Base-by-base conservation (phyloP, 53 echinoderm and acorn worm genomes). In the Glandiceps talaboti region DNA sequence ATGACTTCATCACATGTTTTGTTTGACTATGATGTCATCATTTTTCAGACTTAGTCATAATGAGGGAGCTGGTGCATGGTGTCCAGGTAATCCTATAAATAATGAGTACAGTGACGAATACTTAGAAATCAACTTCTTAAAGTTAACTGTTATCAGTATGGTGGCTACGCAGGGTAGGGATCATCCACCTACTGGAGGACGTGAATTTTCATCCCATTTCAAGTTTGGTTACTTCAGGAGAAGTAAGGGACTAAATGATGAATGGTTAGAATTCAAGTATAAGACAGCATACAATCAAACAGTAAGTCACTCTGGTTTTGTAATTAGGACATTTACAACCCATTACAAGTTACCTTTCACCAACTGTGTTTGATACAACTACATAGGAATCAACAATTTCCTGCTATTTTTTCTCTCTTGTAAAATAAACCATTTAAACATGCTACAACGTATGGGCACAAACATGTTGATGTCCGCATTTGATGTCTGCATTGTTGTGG, bases 51-150 rank as follows among this genome's bases (percentile, higher is more conserved):
- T 90, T 73, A 72, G 84, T 32, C 85, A 81, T 1, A 87, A 91
- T 74, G 75, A 85, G 27, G 88, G 91, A 28, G 84, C 85, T 31
- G 91, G 97, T 0, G 93, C 91, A 30, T 99, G 99, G 99, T 99
- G 99, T 76, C 94, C 94, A 1, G 74, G 88, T 77, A 91, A 87
- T 74, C 89, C 89, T 20, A 89, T 91, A 0, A 86, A 87, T 78
- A 74, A 80, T 20, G 83, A 73, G 0, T 89, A 89, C 29, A 85
- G 85, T 14, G 90, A 93, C 28, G 93, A 99, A 33, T 99, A 84
- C 81, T 87, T 99, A 0, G 91, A 99, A 84, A 79, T 99, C 73
- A 88, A 87, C 85, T 88, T 99, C 28, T 79, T 84, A 33, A 85
- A 91, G 77, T 82, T 89, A 26, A 99, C 87, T 27, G 94, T 94